Evolutionary conservation across 2,113 vertebrate species (phyloP).

Genomic region (Protomyctophum bolini): DNA sequence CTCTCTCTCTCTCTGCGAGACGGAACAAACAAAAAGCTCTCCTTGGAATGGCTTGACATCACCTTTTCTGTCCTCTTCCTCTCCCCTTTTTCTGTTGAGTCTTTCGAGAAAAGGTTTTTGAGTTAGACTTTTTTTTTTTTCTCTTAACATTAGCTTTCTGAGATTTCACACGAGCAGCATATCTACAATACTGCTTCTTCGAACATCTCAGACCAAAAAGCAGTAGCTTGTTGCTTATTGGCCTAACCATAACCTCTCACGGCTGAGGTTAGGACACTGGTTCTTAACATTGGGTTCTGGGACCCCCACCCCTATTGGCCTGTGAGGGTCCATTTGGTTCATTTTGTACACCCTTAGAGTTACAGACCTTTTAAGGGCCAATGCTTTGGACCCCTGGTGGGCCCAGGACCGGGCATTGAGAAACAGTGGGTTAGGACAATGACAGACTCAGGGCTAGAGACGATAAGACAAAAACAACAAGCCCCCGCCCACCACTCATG

Average conservation of each 20-base stretch:
- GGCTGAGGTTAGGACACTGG: slow-evolving; percentile 74
- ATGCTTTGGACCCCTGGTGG: no score
- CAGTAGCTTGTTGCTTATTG: slow-evolving; percentile 45
- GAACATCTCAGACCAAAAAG: slow-evolving; percentile 49
- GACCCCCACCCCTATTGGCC: no score
- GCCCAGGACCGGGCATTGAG: no score
- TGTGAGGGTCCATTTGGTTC: no score
- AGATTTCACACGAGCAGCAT: slow-evolving; percentile 46
- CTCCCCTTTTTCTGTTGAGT: slow-evolving; percentile 59
- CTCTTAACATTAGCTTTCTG: slow-evolving; percentile 40
- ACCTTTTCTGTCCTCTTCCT: slow-evolving; percentile 65
- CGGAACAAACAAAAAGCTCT: slow-evolving; percentile 62
- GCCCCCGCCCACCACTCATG: slow-evolving; percentile 46
- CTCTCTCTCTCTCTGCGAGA: slow-evolving; percentile 51
- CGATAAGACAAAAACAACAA: slow-evolving; percentile 73
- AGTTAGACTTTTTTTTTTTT: slow-evolving; percentile 30
- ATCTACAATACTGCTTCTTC: slow-evolving; percentile 31
- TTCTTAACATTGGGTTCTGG: no score
- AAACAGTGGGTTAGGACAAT: slow-evolving; percentile 53
- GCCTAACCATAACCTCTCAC: slow-evolving; percentile 45
- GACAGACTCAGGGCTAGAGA: slow-evolving; percentile 71
- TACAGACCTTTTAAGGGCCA: no score
- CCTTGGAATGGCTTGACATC: slow-evolving; percentile 74
- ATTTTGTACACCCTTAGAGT: no score
- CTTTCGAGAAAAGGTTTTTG: slow-evolving; percentile 39